Percentiles rank a stretch among this genome's conserved stretches.
Evolutionary conservation across 2,113 vertebrate genomes (phyloP).

Genomic region (Aramus guarauna): DNA sequence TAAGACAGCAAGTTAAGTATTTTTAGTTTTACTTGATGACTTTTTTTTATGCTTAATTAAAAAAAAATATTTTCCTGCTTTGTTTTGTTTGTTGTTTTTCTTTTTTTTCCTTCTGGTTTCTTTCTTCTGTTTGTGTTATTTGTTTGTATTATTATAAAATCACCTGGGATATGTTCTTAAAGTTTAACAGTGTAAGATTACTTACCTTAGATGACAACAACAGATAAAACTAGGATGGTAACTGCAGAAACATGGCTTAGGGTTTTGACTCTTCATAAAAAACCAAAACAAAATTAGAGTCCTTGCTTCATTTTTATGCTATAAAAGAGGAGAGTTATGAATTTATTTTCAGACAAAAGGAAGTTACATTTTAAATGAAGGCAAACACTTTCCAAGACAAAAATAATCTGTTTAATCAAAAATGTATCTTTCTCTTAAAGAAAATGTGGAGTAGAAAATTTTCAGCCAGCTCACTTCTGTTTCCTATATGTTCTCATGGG

Average conservation of each 20-base stretch:
- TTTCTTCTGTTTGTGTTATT: background rate
- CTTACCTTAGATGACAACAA: background rate
- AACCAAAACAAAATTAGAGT: background rate
- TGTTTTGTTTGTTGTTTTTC: too few relatives aligned
- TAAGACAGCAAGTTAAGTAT: background rate
- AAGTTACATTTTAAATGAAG: background rate
- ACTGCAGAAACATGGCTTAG: background rate
- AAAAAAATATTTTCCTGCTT: fast-evolving
- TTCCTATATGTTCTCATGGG: conserved; percentile 7
- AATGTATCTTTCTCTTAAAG: conserved; percentile 24
- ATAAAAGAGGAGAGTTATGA: background rate
- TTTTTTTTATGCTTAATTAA: background rate
- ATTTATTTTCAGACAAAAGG: background rate
- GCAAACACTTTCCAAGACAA: background rate
- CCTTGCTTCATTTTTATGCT: background rate
- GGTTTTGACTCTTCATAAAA: background rate
- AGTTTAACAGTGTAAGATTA: background rate
- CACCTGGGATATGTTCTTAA: background rate
- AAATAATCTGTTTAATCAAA: conserved; percentile 10
- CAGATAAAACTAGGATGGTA: background rate
- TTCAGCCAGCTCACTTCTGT: conserved; percentile 7
- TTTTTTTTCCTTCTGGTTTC: background rate
- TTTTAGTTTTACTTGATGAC: background rate
- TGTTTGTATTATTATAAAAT: background rate
- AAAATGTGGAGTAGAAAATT: background rate